Evolutionary conservation across 2,888 invertebrate genomes (phyloP).

Genomic region (Aphelenchoides bicaudatus): DNA sequence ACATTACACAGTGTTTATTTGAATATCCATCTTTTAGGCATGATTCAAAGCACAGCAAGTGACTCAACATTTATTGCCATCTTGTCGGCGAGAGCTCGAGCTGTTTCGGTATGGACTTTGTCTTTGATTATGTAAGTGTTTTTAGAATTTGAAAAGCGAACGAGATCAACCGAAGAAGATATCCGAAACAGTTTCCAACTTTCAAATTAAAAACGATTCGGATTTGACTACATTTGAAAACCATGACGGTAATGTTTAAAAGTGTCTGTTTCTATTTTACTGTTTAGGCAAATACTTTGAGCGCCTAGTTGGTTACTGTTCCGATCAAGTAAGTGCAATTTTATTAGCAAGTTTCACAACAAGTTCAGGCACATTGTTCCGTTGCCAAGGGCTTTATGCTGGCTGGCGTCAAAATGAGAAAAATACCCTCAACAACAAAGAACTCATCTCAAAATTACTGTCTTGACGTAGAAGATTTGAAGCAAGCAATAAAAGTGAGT

Average conservation of each 20-base stretch:
- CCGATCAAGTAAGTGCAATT: slow-evolving; percentile 60
- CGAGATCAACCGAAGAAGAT: slow-evolving; percentile 11
- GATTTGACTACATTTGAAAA: slow-evolving; percentile 44
- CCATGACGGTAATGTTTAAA: slow-evolving; percentile 56
- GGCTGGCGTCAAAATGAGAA: slow-evolving; percentile 74
- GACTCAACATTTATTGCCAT: slow-evolving; percentile 81
- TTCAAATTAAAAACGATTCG: slow-evolving; percentile 27
- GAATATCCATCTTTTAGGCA: no score
- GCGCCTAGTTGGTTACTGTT: slow-evolving; percentile 64
- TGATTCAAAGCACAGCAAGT: slow-evolving; percentile 72
- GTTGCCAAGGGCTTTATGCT: slow-evolving; percentile 81
- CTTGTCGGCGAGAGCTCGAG: slow-evolving; percentile 64
- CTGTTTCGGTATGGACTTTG: slow-evolving; percentile 49
- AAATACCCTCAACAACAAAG: slow-evolving; percentile 66
- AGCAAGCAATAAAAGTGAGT: slow-evolving; percentile 65
- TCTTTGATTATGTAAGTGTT: not conserved
- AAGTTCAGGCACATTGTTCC: slow-evolving; percentile 76
- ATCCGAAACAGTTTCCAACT: slow-evolving; percentile 19
- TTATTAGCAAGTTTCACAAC: no score
- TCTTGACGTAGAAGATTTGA: slow-evolving; percentile 71
- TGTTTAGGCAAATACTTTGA: no score
- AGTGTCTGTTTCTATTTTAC: no score
- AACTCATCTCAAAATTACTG: slow-evolving; percentile 68
- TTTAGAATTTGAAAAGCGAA: slow-evolving; percentile 13
- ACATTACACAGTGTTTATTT: no score